These are phyloP conservation scores for Idris sp. DNA, from an alignment of 1,140 invertebrate genomes.

Conservation along the genomic window DNA sequence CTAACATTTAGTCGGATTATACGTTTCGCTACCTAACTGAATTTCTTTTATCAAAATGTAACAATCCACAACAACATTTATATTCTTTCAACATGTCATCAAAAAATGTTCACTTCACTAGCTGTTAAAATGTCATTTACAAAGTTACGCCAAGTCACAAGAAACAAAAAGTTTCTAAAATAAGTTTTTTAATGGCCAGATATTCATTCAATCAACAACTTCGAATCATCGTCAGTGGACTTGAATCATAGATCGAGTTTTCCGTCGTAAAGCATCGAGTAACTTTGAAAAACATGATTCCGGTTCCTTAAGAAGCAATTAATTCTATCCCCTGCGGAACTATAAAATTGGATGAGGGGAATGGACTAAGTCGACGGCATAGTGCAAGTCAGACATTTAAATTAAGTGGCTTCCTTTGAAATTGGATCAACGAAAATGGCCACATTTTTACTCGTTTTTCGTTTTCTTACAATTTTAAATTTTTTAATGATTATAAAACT, in stretches of 20 bases:
- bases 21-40: constrained; percentile 21
- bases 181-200: constrained; percentile 30
- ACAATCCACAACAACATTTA: no score
- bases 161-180: constrained; percentile 13
- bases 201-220: constrained; percentile 41
- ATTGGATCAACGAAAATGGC: constrained; percentile 71
- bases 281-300: constrained; percentile 74
- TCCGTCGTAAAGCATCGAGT: constrained; percentile 50
- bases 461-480: constrained; percentile 34
- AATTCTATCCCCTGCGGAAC: constrained; percentile 71
- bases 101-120: not conserved
- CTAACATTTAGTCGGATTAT: constrained; percentile 24
- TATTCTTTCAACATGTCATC: no score
- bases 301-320: constrained; percentile 75
- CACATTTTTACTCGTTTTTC: constrained; percentile 47
- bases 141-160: not conserved
- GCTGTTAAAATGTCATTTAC: constrained; percentile 13
- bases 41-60: constrained; percentile 8
- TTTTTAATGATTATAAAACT: constrained; percentile 47
- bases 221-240: constrained; percentile 39
- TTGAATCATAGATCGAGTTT: constrained; percentile 47
- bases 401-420: constrained; percentile 75
- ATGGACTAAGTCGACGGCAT: constrained; percentile 42
- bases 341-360: constrained; percentile 63
- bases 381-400: constrained; percentile 70